Percentiles rank a stretch among this genome's conserved stretches.
Evolutionary conservation across 2,113 vertebrate genomes (phyloP).

Genomic region (Zeus faber): DNA sequence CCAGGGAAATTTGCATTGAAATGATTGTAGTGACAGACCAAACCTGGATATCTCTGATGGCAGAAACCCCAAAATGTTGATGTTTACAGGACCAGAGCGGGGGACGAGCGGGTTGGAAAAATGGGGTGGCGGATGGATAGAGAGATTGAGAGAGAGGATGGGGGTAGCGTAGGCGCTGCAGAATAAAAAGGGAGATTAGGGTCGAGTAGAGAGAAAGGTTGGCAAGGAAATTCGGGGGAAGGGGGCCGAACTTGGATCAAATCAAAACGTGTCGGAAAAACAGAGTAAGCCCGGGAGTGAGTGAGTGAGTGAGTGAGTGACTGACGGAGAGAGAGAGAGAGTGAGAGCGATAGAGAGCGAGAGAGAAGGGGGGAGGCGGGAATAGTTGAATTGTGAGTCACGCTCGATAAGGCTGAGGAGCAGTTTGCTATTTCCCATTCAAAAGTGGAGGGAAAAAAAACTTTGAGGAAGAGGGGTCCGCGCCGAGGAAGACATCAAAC

Average conservation of each 20-base stretch:
- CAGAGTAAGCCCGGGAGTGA: too few relatives aligned
- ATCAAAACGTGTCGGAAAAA: too few relatives aligned
- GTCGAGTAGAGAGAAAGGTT: too few relatives aligned
- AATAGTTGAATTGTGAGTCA: slow-evolving; percentile 29
- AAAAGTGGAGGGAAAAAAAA: slow-evolving; percentile 21
- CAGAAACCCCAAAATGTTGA: slow-evolving; percentile 65
- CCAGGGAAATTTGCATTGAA: slow-evolving; percentile 71
- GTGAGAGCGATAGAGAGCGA: slow-evolving; percentile 6
- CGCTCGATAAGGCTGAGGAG: slow-evolving; percentile 43
- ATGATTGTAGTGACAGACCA: slow-evolving; percentile 64
- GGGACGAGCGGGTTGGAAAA: slow-evolving; percentile 9
- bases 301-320: slow-evolving; percentile 1
- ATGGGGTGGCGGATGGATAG: slow-evolving; percentile 3
- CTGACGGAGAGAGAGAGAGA: slow-evolving; percentile 1
- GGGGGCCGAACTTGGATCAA: too few relatives aligned
- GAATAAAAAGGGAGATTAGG: too few relatives aligned
- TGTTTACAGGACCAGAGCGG: slow-evolving; percentile 53
- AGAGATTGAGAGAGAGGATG: not conserved
- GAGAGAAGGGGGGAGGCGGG: not conserved
- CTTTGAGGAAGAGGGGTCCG: too few relatives aligned
- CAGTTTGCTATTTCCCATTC: slow-evolving; percentile 25
- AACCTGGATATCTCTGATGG: slow-evolving; percentile 51
- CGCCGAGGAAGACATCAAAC: too few relatives aligned
- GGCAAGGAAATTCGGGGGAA: too few relatives aligned
- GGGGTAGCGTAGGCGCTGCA: too few relatives aligned